phyloP scores from a whole-genome alignment of 2,888 invertebrate species.

The Deilephila porcellus region DNA sequence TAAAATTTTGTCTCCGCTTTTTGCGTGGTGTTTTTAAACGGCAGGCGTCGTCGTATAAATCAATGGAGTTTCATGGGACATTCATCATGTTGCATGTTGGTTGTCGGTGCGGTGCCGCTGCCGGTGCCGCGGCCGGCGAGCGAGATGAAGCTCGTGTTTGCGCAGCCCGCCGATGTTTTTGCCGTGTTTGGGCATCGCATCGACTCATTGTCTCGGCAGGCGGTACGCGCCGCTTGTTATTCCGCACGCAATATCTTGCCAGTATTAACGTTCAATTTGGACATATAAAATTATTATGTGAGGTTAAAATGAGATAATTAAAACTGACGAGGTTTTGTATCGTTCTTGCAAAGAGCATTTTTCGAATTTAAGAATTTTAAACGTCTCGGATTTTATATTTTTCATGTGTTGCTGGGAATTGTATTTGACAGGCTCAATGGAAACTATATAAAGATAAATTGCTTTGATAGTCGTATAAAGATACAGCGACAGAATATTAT shows the following conservation, averaged over 20 bases:
- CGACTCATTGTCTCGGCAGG: constrained; percentile 59
- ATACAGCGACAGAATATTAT: background rate
- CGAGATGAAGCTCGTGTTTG: constrained; percentile 54
- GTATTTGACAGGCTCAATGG: too few relatives aligned
- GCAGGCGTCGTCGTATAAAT: constrained; percentile 66
- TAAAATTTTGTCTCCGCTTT: constrained; percentile 56
- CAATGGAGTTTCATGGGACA: constrained; percentile 61
- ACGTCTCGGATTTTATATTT: background rate
- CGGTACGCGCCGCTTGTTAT: constrained; percentile 50
- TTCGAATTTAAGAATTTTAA: constrained; percentile 14
- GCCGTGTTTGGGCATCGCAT: constrained; percentile 42
- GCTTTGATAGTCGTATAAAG: too few relatives aligned
- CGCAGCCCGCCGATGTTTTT: constrained; percentile 52
- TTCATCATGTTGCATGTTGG: constrained; percentile 73
- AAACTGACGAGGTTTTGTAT: constrained; percentile 11
- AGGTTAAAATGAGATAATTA: constrained; percentile 29
- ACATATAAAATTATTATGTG: constrained; percentile 38
- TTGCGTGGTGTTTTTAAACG: constrained; percentile 52
- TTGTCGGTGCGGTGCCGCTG: constrained; percentile 26
- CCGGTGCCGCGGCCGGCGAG: constrained; percentile 32
- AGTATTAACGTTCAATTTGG: constrained; percentile 59
- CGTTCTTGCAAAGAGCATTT: background rate
- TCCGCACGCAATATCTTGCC: constrained; percentile 40
- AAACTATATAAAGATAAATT: too few relatives aligned
- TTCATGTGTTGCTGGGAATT: background rate